These are phyloP conservation scores for Chloroclystis v-ata DNA, from an alignment of 2,888 invertebrate species.

Conservation along the genomic window DNA sequence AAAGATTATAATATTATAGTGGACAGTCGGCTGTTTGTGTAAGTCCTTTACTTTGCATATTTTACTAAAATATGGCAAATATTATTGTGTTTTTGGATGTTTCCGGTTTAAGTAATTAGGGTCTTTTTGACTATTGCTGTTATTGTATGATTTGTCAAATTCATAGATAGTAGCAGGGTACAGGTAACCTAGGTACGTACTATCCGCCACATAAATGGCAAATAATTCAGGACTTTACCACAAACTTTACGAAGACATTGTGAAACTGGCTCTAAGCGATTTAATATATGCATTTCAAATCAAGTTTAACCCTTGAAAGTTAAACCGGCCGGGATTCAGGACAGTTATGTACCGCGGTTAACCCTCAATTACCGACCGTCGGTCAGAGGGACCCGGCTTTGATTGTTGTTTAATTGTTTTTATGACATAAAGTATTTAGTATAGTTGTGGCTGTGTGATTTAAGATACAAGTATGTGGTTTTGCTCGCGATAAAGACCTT, in stretches of 20 bases:
- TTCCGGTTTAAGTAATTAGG: neutral
- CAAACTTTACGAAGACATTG: too few species aligned
- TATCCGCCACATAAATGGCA: too few species aligned
- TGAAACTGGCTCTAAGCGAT: too few species aligned
- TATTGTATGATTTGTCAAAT: too few species aligned
- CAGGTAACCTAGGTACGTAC: too few species aligned
- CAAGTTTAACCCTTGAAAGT: slow-evolving; percentile 22
- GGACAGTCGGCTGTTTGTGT: slow-evolving; percentile 43
- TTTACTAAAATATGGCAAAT: slow-evolving; percentile 16
- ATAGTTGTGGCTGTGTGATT: too few species aligned
- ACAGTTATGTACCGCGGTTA: slow-evolving; percentile 53
- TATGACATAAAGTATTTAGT: slow-evolving; percentile 32
- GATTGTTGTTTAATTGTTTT: slow-evolving; percentile 59
- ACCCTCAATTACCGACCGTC: slow-evolving; percentile 50
- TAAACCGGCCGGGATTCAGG: slow-evolving; percentile 52
- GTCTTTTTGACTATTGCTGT: neutral
- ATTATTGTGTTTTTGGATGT: neutral
- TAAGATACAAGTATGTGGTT: too few species aligned
- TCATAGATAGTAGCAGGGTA: too few species aligned
- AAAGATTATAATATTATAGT: slow-evolving; percentile 57
- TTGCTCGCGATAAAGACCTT: too few species aligned
- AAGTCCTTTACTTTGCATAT: slow-evolving; percentile 14
- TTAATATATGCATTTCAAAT: neutral
- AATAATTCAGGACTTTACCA: too few species aligned
- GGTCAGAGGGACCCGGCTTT: slow-evolving; percentile 22